A percentile compares a stretch with the other conserved stretches of the same genome.
Conservation (phyloP, 2,113 vertebrate genomes). For the Theristicus caerulescens region DNA sequence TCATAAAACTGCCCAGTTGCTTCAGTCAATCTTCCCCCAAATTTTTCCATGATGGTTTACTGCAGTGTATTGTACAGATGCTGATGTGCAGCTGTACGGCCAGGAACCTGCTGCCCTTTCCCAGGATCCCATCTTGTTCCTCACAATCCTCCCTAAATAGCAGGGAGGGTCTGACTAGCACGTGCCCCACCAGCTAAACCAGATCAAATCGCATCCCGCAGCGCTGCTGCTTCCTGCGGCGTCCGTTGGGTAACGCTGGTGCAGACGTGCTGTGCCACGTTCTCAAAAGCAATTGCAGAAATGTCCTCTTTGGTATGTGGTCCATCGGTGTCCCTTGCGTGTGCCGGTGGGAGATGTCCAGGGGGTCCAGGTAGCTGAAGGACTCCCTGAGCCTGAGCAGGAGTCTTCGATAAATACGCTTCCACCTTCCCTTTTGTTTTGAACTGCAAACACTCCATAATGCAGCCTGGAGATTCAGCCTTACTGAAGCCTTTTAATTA, state of each 20-base stretch:
- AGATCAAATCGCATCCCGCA: fast-evolving
- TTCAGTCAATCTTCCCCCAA: neutral
- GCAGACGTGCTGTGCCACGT: neutral
- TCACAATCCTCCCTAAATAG: neutral
- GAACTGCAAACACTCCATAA: neutral
- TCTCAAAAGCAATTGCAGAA: neutral
- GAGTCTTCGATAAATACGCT: neutral
- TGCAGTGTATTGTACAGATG: neutral
- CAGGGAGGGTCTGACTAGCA: neutral
- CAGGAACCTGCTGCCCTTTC: neutral
- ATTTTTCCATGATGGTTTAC: neutral
- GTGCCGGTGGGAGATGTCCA: neutral
- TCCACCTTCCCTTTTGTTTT: neutral
- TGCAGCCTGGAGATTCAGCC: neutral
- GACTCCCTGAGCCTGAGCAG: neutral
- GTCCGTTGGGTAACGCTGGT: fast-evolving
- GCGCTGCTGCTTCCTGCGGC: neutral
- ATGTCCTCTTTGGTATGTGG: no score
- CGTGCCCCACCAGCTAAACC: neutral
- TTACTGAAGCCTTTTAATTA: neutral
- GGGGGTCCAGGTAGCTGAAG: neutral
- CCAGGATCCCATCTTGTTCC: neutral
- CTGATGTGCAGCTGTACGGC: neutral
- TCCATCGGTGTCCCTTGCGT: neutral
- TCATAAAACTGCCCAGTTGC: neutral